Conservation (phyloP, 2,888 invertebrate species). For the Drosophila fulvimacula region DNA sequence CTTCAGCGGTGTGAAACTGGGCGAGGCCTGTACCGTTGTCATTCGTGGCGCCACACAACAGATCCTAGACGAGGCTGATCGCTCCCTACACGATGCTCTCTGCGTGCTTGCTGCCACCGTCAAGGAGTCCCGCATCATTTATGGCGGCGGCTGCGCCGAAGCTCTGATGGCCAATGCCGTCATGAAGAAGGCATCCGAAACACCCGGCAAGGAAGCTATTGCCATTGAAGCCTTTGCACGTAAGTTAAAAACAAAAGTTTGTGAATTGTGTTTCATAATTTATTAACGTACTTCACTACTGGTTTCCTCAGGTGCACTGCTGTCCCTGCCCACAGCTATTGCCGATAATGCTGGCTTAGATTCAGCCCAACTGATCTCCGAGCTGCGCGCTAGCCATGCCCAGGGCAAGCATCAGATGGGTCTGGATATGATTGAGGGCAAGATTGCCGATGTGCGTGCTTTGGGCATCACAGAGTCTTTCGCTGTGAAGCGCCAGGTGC, state of each 20-base stretch:
- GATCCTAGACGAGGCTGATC: slow-evolving; percentile 98
- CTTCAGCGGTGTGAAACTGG: slow-evolving; percentile 97
- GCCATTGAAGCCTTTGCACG: slow-evolving; percentile 98
- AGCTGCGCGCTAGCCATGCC: slow-evolving; percentile 95
- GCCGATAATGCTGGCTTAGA: slow-evolving; percentile 99
- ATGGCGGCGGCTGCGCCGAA: slow-evolving; percentile 97
- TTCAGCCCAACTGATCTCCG: slow-evolving; percentile 96
- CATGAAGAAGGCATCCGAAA: slow-evolving; percentile 91
- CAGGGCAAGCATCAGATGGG: slow-evolving; percentile 89
- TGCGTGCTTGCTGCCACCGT: slow-evolving; percentile 98
- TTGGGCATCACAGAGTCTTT: slow-evolving; percentile 98
- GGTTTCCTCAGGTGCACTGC: slow-evolving; percentile 87
- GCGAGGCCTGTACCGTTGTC: slow-evolving; percentile 98
- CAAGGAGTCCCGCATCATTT: slow-evolving; percentile 95
- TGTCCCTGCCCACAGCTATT: slow-evolving; percentile 96
- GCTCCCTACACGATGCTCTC: slow-evolving; percentile 98
- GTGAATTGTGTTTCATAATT: not conserved
- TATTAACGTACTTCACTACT: not conserved
- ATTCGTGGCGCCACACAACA: slow-evolving; percentile 99
- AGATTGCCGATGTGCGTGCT: slow-evolving; percentile 94
- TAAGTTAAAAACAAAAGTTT: slow-evolving; percentile 53
- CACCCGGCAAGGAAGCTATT: slow-evolving; percentile 98
- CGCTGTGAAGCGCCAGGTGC: slow-evolving; percentile 97
- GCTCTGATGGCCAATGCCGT: slow-evolving; percentile 99
- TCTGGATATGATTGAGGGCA: slow-evolving; percentile 95